phyloP scores from a whole-genome alignment of 2,113 vertebrate genomes.

The Nibea albiflora region DNA sequence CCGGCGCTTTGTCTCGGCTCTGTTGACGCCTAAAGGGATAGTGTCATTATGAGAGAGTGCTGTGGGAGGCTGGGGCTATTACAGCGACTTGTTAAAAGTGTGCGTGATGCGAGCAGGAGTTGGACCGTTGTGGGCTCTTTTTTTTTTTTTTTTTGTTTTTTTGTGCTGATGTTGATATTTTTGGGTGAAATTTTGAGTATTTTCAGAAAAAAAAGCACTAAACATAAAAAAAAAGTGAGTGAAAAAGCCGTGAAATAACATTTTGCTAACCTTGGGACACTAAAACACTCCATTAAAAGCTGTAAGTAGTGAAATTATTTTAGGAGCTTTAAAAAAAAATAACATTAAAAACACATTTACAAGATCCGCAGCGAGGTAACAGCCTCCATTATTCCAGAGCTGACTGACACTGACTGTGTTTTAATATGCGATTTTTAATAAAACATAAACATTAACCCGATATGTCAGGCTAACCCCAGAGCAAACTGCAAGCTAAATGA shows the following conservation, averaged over 20 bases:
- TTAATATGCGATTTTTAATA: slow-evolving; percentile 58
- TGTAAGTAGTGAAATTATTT: not conserved
- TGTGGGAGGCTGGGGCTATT: slow-evolving; percentile 52
- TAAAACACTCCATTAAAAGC: slow-evolving; percentile 8
- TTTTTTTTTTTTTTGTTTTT: not conserved
- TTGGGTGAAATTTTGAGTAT: not conserved
- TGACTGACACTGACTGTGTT: slow-evolving; percentile 29
- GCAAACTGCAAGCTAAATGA: slow-evolving; percentile 52
- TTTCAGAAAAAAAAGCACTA: slow-evolving; percentile 3
- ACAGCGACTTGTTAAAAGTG: slow-evolving; percentile 44
- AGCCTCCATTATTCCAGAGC: not conserved
- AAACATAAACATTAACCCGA: slow-evolving; percentile 61
- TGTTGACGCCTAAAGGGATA: slow-evolving; percentile 71
- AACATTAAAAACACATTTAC: slow-evolving; percentile 22
- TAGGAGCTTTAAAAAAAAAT: not conserved
- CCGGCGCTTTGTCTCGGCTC: slow-evolving; percentile 61
- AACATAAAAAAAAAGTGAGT: not conserved
- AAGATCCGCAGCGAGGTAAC: not conserved
- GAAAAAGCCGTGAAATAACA: not conserved
- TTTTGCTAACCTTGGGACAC: not conserved
- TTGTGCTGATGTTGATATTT: slow-evolving; percentile 27
- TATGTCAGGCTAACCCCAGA: slow-evolving; percentile 47
- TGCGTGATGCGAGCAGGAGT: not conserved
- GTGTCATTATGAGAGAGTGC: slow-evolving; percentile 69
- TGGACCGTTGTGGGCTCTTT: not conserved